Evolutionary conservation across 2,113 vertebrate species (phyloP), one percentile per base, ranked within the genome.

Genomic region (Ivindomyrus marchei): DNA sequence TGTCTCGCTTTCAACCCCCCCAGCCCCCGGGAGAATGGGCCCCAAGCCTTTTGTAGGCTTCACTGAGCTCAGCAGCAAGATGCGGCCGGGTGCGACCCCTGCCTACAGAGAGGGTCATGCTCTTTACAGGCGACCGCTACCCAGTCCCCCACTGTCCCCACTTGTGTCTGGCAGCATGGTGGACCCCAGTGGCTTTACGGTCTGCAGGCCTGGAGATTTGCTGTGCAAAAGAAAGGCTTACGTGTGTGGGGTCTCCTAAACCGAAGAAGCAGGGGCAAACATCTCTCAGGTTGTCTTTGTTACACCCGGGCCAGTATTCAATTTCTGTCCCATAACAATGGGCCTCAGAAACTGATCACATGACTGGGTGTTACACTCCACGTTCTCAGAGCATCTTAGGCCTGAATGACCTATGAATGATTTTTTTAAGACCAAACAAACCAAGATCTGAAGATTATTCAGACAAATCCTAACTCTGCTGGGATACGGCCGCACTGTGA

Each of bases 201-300:
- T 70, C 62, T 31, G 62, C 10, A 1, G n/a, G 62, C 8, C 62
- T 70, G 62, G 10, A 77, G 9, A 27, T 7, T 80, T 45, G 27
- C n/a, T 89, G 88, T 70, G 50, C 66, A 77, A 62, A 47, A 49
- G 66, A 80, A 24, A 49, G 31, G 52, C 11, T 53, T 58, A 47
- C 53, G 19, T 45, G 6, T 47, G 21, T 42, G 50, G 36, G 80
- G 77, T 58, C 83, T 89, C 53, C 36, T n/a, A 85, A 46, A 13
- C 49, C 11, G 17, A 85, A 85, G 84, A 66, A 42, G 10, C 9
- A 39, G 31, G 49, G 66, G 46, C 74, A 46, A 53, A 62, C 85
- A 9, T 89, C 24, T 84, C 6, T 31, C 77, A 58, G 31, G 17
- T 27, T 89, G 77, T 46, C n/a, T 89, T 85, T 52, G 56, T 89